A percentile compares a stretch with the other conserved stretches of the same genome.
Conservation (phyloP, 1,140 invertebrate species). For the Asobara japonica region DNA sequence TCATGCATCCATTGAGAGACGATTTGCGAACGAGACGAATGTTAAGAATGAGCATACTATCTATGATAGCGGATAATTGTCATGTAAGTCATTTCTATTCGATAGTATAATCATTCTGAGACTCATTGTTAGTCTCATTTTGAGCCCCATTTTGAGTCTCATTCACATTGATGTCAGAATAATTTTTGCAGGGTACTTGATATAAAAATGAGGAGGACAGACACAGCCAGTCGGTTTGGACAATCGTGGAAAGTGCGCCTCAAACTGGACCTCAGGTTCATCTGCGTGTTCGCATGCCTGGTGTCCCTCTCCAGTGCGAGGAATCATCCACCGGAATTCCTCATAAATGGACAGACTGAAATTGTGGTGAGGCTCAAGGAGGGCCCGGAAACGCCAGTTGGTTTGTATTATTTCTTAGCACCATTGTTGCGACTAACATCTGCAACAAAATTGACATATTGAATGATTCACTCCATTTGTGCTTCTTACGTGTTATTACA, state of each 20-base stretch:
- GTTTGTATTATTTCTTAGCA: slow-evolving; percentile 67
- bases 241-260: slow-evolving; percentile 32
- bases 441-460: background rate
- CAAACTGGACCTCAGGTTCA: slow-evolving; percentile 17
- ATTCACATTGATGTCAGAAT: background rate
- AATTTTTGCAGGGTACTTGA: background rate
- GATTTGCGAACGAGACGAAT: background rate
- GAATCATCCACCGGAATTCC: slow-evolving; percentile 84
- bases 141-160: too few species aligned
- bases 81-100: background rate
- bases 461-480: background rate
- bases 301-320: slow-evolving; percentile 44
- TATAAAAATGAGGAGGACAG: background rate
- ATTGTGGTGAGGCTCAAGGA: slow-evolving; percentile 89
- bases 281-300: slow-evolving; percentile 28
- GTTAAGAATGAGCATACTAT: background rate
- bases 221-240: slow-evolving; percentile 12
- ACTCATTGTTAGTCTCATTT: too few species aligned
- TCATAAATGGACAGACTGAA: slow-evolving; percentile 87
- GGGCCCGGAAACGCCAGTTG: slow-evolving; percentile 84
- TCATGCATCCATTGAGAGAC: background rate
- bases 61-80: background rate
- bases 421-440: background rate
- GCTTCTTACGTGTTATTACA: too few species aligned
- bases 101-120: too few species aligned